Conservation (phyloP, 2,888 invertebrate genomes). For the Tanytarsus gracilentus region DNA sequence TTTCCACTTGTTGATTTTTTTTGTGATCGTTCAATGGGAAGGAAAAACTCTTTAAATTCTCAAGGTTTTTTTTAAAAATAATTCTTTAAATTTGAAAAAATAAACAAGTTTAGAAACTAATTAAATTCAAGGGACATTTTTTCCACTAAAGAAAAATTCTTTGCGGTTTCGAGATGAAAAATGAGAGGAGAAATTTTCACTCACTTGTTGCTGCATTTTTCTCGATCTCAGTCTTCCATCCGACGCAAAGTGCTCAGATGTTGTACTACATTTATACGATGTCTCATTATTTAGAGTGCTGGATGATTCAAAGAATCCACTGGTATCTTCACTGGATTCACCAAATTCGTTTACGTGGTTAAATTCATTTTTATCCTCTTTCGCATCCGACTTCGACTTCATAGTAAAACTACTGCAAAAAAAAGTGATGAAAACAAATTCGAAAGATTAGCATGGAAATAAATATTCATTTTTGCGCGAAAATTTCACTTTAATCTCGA, state of each 20-base stretch:
- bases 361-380: conserved; percentile 15
- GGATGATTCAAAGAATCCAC: conserved; percentile 22
- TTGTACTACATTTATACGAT: conserved; percentile 14
- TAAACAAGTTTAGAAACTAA: too few species aligned
- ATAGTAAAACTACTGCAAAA: too few species aligned
- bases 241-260: conserved; percentile 15
- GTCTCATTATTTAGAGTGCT: conserved; percentile 28
- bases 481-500: conserved; percentile 20
- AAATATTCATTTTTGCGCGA: neutral
- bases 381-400: conserved; percentile 18
- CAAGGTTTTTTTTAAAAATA: too few species aligned
- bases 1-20: too few species aligned
- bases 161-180: too few species aligned
- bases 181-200: too few species aligned
- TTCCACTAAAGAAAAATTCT: too few species aligned
- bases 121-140: too few species aligned
- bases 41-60: too few species aligned
- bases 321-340: conserved; percentile 16
- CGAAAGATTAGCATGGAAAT: neutral
- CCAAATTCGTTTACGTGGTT: conserved; percentile 11
- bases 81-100: too few species aligned
- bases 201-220: conserved; percentile 18
- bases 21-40: too few species aligned
- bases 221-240: conserved; percentile 21
- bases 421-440: too few species aligned